A percentile compares a stretch with the other conserved stretches of the same genome.
phyloP scores from a whole-genome alignment of 2,797 vertebrate species.

The Pachyuromys duprasi region DNA sequence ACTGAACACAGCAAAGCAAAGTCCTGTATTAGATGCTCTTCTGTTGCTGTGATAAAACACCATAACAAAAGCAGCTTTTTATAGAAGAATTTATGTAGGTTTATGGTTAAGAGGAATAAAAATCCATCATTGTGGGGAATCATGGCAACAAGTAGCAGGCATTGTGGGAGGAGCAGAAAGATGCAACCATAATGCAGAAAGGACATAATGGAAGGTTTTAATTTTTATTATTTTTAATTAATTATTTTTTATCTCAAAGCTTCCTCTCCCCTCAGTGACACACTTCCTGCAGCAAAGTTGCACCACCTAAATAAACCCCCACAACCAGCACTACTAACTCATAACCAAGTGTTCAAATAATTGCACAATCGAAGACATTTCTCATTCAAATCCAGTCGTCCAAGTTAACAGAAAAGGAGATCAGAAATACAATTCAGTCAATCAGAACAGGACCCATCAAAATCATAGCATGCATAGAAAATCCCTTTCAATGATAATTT shows the following conservation, averaged over 20 bases:
- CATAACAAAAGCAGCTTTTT: background rate
- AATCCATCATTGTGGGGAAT: background rate
- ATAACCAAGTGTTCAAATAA: background rate
- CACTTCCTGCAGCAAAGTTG: background rate
- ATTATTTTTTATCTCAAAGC: background rate
- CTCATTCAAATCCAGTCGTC: background rate
- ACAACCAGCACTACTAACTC: background rate
- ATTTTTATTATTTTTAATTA: no score
- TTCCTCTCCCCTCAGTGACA: background rate
- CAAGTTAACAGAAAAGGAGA: background rate
- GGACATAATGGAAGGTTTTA: background rate
- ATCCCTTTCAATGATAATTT: background rate
- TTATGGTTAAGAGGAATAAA: background rate
- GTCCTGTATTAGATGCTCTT: background rate
- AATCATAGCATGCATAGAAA: background rate
- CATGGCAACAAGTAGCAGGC: background rate
- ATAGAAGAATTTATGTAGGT: background rate
- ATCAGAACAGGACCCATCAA: background rate
- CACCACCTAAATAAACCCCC: background rate
- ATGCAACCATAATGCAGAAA: background rate
- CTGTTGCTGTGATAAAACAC: background rate
- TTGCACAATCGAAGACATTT: background rate
- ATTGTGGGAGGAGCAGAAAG: background rate
- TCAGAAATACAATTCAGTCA: background rate
- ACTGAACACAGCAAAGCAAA: background rate